Evolutionary conservation across 2,113 vertebrate genomes (phyloP), one percentile per base, ranked within the genome.

Genomic region (Gadus chalcogrammus): DNA sequence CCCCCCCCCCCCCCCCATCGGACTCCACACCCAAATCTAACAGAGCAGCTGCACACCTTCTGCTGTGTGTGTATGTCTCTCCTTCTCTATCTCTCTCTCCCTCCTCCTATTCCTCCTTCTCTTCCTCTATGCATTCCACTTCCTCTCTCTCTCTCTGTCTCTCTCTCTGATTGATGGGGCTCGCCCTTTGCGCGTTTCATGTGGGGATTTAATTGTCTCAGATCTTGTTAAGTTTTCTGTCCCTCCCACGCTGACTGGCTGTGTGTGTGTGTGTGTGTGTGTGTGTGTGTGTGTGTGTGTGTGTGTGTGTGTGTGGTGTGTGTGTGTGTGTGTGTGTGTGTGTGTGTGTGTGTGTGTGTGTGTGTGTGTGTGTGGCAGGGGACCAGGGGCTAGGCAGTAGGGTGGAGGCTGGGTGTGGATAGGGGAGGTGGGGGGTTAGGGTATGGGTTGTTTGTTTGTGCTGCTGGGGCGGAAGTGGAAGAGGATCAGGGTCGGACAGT

Each of bases 1-100:
- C 42, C 42, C 8, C n/a, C n/a, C 8, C n/a, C n/a, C n/a, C 20
- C 20, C 20, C 42, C 42, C 42, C 42, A 2, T 48, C 42, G 12
- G 31, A 27, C 20, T 38, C 53, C n/a, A 56, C 62, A 58, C 66
- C 22, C 53, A 59, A 42, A 4, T 73, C 53, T 65, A 73, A 64
- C 69, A 79, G 67, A 77, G 85, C 85, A 85, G 88, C 88, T 89
- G 84, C 82, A 73, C 78, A 81, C 76, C 83, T 81, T 66, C 84
- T 84, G 80, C 72, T 77, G 64, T 55, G 53, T 75, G 74, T 70
- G 31, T 67, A 60, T 66, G 73, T 75, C 56, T 73, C 68, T 73
- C 27, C 68, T 62, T 18, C 72, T 52, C 65, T 35, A 60, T 48
- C 61, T 67, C 24, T 64, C 48, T 3, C 70, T 15, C 69, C 70